phyloP scores from a whole-genome alignment of 1,140 invertebrate genomes.

The Stegodyphus mimosarum region DNA sequence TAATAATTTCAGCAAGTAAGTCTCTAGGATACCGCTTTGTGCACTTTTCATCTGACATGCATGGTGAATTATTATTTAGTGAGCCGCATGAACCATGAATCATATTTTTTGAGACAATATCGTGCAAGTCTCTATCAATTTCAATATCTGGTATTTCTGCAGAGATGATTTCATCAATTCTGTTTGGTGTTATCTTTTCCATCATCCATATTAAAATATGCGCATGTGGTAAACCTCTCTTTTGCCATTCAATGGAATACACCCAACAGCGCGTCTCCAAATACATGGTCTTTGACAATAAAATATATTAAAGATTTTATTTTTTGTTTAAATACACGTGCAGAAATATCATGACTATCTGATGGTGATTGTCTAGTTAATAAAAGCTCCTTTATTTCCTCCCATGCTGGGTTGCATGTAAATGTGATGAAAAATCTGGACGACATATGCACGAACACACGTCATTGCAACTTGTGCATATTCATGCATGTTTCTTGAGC shows the following conservation, averaged over 20 bases:
- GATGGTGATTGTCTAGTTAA: constrained; percentile 13
- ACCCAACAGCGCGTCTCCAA: too few relatives aligned
- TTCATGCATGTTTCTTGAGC: constrained; percentile 36
- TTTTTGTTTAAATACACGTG: constrained; percentile 5
- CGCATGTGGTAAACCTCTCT: constrained; percentile 68
- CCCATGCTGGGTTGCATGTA: constrained; percentile 5
- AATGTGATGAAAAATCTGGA: constrained; percentile 3
- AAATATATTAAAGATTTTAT: not conserved
- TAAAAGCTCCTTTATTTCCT: not conserved
- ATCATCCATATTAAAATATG: constrained; percentile 66
- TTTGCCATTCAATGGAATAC: too few relatives aligned
- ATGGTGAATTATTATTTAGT: too few relatives aligned
- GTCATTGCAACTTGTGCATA: constrained; percentile 56
- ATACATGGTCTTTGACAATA: too few relatives aligned
- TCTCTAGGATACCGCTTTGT: too few relatives aligned
- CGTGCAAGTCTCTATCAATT: constrained; percentile 23
- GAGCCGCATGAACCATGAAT: constrained; percentile 74
- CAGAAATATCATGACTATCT: constrained; percentile 25
- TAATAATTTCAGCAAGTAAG: too few relatives aligned
- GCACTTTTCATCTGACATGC: too few relatives aligned
- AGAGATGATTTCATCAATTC: constrained; percentile 52
- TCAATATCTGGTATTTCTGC: constrained; percentile 51
- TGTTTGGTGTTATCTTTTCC: constrained; percentile 10
- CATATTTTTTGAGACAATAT: constrained; percentile 66
- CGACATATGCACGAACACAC: constrained; percentile 35